Evolutionary conservation across 2,888 invertebrate species (phyloP).

Genomic region (Callyntrura guangdongensis): DNA sequence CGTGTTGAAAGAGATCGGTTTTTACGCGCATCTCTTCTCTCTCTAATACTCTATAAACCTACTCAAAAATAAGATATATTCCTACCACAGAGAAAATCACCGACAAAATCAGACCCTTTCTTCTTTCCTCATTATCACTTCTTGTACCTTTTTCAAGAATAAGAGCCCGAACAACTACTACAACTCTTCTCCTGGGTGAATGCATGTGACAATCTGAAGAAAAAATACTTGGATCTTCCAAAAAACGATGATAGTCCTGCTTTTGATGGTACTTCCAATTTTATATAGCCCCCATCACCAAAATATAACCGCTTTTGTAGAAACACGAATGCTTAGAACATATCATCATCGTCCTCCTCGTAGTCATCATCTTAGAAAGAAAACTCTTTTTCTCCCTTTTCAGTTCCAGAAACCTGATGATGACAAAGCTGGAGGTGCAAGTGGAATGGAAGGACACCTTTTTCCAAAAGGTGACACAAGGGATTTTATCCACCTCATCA

Average conservation of each 20-base stretch:
- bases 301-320: background rate
- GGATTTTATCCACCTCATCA: conserved; percentile 70
- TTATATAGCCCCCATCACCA: conserved; percentile 20
- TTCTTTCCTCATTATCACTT: conserved; percentile 62
- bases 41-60: background rate
- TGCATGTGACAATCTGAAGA: conserved; percentile 64
- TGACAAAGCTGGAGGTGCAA: conserved; percentile 46
- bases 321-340: background rate
- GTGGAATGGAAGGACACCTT: conserved; percentile 60
- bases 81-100: conserved; percentile 37
- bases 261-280: background rate
- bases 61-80: background rate
- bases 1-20: background rate
- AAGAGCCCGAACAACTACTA: conserved; percentile 35
- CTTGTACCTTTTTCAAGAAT: conserved; percentile 41
- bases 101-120: conserved; percentile 64
- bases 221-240: conserved; percentile 48
- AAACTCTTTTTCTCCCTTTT: conserved; percentile 1
- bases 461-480: conserved; percentile 69
- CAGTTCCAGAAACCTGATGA: conserved; percentile 49
- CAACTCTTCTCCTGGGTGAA: conserved; percentile 51
- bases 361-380: background rate
- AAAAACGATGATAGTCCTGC: background rate
- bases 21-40: background rate
- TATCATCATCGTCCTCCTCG: background rate